These are phyloP conservation scores for Madoqua kirkii DNA, from an alignment of 2,113 vertebrate genomes.

Conservation along the genomic window DNA sequence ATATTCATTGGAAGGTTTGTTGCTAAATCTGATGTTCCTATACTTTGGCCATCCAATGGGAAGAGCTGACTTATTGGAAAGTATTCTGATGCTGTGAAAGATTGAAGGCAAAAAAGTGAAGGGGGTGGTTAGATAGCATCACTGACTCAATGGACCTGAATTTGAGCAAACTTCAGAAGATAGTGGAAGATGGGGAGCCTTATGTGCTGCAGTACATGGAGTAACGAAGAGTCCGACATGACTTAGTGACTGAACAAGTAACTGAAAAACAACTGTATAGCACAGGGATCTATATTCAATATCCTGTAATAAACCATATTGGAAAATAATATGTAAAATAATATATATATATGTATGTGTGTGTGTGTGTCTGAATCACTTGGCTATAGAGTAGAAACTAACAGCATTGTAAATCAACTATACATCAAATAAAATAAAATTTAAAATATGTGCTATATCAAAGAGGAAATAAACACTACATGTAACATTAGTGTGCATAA, in stretches of 20 bases:
- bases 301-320: neutral
- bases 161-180: neutral
- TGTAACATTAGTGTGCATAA: neutral
- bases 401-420: neutral
- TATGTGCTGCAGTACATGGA: neutral
- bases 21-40: neutral
- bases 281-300: neutral
- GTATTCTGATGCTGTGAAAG: neutral
- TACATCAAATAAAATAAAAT: neutral
- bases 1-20: neutral
- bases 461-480: neutral
- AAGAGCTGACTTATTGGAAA: neutral
- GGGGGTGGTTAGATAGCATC: neutral
- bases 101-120: neutral
- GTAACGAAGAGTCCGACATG: neutral
- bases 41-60: neutral
- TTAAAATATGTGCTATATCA: neutral
- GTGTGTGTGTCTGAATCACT: neutral
- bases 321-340: neutral
- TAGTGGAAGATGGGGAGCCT: neutral
- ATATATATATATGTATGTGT: neutral
- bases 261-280: neutral
- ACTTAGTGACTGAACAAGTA: neutral
- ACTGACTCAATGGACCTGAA: neutral
- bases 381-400: neutral